Percentiles rank a stretch among this genome's conserved stretches.
phyloP scores from a whole-genome alignment of 2,888 invertebrate genomes.

The Acanthosepion pharaonis region DNA sequence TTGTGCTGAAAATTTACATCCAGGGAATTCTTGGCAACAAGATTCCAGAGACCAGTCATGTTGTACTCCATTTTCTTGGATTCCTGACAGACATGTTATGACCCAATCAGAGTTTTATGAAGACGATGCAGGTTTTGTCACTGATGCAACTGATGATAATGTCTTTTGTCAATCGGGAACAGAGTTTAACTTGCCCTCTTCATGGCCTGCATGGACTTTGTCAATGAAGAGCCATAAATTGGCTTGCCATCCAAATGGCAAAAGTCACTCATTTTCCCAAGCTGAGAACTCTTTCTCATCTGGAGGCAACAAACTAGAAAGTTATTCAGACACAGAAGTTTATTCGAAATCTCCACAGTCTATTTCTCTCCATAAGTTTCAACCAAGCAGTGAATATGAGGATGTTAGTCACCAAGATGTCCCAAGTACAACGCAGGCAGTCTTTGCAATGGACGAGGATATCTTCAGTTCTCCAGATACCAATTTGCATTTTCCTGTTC shows the following conservation, averaged over 20 bases:
- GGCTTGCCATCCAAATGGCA: background rate
- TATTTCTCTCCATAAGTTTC: background rate
- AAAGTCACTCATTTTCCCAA: conserved; percentile 37
- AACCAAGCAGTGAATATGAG: background rate
- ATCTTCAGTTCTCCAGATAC: conserved; percentile 36
- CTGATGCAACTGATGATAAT: background rate
- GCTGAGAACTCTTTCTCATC: background rate
- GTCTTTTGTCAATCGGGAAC: background rate
- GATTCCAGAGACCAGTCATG: background rate
- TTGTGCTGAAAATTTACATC: conserved; percentile 20
- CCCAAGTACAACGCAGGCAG: background rate
- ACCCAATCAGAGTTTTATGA: background rate
- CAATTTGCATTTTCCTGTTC: background rate
- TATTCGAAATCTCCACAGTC: background rate
- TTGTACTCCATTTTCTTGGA: background rate
- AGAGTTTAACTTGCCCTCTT: background rate
- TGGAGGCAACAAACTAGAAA: conserved; percentile 33
- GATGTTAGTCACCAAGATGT: background rate
- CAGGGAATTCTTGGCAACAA: background rate
- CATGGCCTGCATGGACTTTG: background rate
- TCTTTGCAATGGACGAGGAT: conserved; percentile 42
- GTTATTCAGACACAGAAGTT: conserved; percentile 35
- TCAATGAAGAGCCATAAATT: background rate
- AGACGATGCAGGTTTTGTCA: background rate
- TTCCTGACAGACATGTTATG: background rate